These are phyloP conservation scores for Lepus timidus DNA, from an alignment of 2,113 vertebrate genomes.

Conservation along the genomic window DNA sequence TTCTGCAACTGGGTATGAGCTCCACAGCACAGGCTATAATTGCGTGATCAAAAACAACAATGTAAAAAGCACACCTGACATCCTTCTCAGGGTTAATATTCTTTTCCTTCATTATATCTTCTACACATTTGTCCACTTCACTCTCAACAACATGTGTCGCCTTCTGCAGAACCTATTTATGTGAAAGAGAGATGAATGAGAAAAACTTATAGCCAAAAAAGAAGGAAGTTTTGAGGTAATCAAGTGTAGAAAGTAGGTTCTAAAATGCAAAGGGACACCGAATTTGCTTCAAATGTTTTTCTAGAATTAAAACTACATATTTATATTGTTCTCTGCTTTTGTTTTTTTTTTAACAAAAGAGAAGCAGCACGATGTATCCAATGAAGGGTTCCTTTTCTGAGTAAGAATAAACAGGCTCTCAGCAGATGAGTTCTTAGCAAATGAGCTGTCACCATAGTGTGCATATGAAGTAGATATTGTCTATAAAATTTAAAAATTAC, in stretches of 20 bases:
- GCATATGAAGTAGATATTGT: neutral
- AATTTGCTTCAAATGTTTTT: constrained; percentile 25
- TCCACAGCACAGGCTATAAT: neutral
- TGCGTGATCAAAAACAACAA: neutral
- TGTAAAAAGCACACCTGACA: constrained; percentile 85
- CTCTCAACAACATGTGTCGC: constrained; percentile 87
- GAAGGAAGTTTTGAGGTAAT: neutral
- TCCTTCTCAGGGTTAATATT: constrained; percentile 91
- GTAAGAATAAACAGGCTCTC: neutral
- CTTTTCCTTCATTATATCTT: constrained; percentile 93
- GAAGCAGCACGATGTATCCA: neutral
- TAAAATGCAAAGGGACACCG: constrained; percentile 44
- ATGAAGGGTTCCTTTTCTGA: neutral
- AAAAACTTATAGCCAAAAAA: constrained; percentile 1
- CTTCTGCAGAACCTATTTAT: constrained; percentile 90
- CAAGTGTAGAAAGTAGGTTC: neutral
- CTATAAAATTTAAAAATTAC: neutral
- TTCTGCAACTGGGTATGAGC: neutral
- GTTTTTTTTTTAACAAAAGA: neutral
- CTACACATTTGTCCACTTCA: constrained; percentile 89
- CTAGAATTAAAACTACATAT: neutral
- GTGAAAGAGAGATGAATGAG: constrained; percentile 58
- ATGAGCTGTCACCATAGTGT: neutral
- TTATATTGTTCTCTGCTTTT: neutral
- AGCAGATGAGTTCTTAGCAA: neutral